phyloP scores from a whole-genome alignment of 2,888 invertebrate species.

The Cephus pulcher region DNA sequence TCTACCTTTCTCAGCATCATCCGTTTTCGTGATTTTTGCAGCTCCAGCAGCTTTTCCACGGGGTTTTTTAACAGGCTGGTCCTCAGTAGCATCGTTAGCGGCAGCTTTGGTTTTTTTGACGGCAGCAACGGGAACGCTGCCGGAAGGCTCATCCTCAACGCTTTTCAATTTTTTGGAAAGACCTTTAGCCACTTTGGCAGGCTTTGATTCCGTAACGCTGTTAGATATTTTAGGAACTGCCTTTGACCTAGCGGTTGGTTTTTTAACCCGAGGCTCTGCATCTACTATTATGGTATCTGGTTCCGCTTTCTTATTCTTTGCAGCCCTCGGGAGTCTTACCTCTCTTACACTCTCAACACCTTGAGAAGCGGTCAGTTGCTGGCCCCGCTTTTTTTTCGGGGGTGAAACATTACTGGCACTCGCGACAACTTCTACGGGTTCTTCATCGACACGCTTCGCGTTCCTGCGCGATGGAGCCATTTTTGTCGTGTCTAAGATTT shows the following conservation, averaged over 20 bases:
- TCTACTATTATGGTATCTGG: neutral
- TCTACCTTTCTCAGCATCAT: constrained; percentile 23
- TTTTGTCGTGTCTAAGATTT: constrained; percentile 20
- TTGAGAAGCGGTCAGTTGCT: neutral
- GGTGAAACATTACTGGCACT: constrained; percentile 33
- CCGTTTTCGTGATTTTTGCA: constrained; percentile 35
- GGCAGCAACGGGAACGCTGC: neutral
- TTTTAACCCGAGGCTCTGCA: constrained; percentile 11
- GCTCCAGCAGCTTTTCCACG: constrained; percentile 17
- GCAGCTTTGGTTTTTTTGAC: constrained; percentile 20
- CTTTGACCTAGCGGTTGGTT: constrained; percentile 16
- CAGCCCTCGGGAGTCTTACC: constrained; percentile 28
- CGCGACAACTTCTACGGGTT: constrained; percentile 28
- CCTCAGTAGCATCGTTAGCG: constrained; percentile 11
- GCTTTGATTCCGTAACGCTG: neutral
- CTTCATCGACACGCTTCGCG: constrained; percentile 31
- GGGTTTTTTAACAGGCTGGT: constrained; percentile 8
- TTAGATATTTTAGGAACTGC: neutral
- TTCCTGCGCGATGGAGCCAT: constrained; percentile 40
- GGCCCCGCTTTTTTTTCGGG: constrained; percentile 34
- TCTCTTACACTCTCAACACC: constrained; percentile 3
- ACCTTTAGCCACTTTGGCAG: constrained; percentile 12
- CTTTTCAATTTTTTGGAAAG: constrained; percentile 20
- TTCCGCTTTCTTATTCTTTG: constrained; percentile 30
- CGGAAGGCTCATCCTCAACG: constrained; percentile 10